Evolutionary conservation across 2,113 vertebrate species (phyloP).

Genomic region (Rhynchomys soricoides): DNA sequence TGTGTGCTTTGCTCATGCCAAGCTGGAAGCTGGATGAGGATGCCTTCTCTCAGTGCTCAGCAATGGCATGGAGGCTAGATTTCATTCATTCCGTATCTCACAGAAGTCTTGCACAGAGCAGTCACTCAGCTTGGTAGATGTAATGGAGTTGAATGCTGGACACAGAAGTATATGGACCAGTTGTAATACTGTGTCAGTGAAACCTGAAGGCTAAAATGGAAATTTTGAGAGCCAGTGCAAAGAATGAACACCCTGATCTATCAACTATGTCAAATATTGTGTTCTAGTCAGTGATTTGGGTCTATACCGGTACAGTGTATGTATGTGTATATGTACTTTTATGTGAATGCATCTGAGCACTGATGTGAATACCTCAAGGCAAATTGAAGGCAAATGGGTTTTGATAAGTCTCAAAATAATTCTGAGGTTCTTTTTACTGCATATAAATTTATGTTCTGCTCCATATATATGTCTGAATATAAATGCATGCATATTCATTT

Average conservation of each 20-base stretch:
- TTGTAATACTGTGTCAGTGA: neutral
- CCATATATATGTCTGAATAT: neutral
- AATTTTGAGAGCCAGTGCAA: neutral
- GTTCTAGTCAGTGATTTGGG: neutral
- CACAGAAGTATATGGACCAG: neutral
- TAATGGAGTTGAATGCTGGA: neutral
- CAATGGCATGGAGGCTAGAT: neutral
- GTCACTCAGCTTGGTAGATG: neutral
- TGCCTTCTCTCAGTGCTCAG: neutral
- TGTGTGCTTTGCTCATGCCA: neutral
- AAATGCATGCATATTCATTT: neutral
- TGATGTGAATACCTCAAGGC: neutral
- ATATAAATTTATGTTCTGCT: neutral
- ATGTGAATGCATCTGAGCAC: neutral
- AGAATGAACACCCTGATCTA: neutral
- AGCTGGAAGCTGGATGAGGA: neutral
- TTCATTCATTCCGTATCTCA: neutral
- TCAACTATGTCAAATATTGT: neutral
- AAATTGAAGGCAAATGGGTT: neutral
- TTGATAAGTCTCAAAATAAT: conserved; percentile 22
- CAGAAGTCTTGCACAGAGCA: neutral
- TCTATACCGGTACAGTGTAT: neutral
- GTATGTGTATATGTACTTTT: neutral
- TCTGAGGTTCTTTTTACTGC: neutral
- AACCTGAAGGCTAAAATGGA: neutral